Conservation (phyloP, 2,797 vertebrate genomes). For the Oceanodroma leucorhoa region DNA sequence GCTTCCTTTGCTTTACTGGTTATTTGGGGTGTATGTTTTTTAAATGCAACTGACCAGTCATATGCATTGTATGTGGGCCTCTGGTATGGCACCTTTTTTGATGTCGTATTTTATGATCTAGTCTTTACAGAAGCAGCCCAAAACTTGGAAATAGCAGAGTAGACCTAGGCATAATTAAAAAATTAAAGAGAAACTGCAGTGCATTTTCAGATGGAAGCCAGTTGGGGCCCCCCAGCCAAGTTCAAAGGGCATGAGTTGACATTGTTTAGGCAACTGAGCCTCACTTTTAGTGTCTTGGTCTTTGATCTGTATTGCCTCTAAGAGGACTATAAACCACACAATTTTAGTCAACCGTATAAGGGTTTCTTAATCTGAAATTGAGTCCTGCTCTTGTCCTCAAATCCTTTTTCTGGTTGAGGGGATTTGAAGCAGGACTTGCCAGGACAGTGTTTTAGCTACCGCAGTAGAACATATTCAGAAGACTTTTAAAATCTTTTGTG, state of each 20-base stretch:
- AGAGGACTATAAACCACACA: background rate
- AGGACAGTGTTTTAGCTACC: background rate
- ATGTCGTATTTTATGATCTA: background rate
- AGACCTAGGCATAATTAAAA: background rate
- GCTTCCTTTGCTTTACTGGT: background rate
- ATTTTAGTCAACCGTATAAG: background rate
- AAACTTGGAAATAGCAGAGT: background rate
- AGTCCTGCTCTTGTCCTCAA: background rate
- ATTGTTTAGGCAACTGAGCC: background rate
- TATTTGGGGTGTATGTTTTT: background rate
- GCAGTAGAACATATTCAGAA: background rate
- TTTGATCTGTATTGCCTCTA: background rate
- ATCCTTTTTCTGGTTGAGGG: background rate
- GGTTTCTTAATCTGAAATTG: background rate
- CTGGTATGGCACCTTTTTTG: background rate
- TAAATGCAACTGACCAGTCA: background rate
- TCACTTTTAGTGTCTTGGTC: background rate
- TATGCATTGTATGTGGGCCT: background rate
- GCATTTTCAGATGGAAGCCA: background rate
- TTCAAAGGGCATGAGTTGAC: background rate
- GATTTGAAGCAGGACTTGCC: background rate
- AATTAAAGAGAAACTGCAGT: background rate
- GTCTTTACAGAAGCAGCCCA: background rate
- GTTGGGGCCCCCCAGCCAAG: background rate
- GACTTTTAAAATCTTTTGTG: background rate